Conservation (phyloP, 1,140 invertebrate genomes). For the Atopsyche davidsoni region DNA sequence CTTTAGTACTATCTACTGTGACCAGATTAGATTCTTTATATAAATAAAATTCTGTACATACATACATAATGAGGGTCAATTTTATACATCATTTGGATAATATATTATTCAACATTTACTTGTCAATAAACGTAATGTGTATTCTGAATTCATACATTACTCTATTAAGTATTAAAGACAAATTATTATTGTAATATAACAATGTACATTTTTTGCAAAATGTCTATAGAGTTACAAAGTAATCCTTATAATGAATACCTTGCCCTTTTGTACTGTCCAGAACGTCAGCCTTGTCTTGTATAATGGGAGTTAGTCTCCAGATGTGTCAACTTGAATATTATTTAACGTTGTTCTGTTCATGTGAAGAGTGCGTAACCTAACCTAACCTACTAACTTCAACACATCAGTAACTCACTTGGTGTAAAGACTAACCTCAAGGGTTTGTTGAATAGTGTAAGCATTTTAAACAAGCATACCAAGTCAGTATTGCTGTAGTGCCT, state of each 20-base stretch:
- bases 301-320: slow-evolving; percentile 7
- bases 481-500: slow-evolving; percentile 29
- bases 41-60: slow-evolving; percentile 15
- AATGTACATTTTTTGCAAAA: slow-evolving; percentile 1
- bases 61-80: slow-evolving; percentile 28
- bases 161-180: neutral
- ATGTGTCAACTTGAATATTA: slow-evolving; percentile 12
- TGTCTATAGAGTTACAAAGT: neutral
- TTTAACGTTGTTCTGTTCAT: neutral
- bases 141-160: neutral
- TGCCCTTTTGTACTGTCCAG: slow-evolving; percentile 10
- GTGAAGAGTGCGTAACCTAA: slow-evolving; percentile 6
- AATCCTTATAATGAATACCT: neutral
- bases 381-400: neutral
- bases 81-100: slow-evolving; percentile 7
- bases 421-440: slow-evolving; percentile 2
- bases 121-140: neutral
- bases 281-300: slow-evolving; percentile 4
- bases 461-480: slow-evolving; percentile 11
- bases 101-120: neutral
- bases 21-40: neutral
- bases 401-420: too few species aligned
- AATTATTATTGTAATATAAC: neutral
- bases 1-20: neutral
- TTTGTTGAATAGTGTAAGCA: neutral